Percentiles rank a stretch among this genome's conserved stretches.
Conservation (phyloP, 2,888 invertebrate species). For the Spisula solida region DNA sequence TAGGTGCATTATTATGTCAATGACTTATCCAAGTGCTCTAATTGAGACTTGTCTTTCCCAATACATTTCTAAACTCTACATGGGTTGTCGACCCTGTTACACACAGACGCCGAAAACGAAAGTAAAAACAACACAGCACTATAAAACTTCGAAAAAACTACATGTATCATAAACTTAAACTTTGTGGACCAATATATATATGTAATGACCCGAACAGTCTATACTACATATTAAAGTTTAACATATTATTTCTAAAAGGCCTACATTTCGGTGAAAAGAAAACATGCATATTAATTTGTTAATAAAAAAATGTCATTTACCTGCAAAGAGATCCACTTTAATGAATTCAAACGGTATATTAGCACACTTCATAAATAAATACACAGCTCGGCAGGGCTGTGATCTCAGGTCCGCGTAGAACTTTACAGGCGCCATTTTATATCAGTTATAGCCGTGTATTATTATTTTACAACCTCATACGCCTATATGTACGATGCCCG, state of each 20-base stretch:
- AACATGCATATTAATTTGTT: no score
- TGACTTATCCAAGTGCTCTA: not conserved
- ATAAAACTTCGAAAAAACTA: not conserved
- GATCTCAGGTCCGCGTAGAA: conserved; percentile 92
- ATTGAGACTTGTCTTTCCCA: not conserved
- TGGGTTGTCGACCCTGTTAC: no score
- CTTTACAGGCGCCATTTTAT: not conserved
- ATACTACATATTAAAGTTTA: no score
- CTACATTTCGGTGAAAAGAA: no score
- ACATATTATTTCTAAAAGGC: no score
- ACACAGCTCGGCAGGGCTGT: conserved; percentile 92
- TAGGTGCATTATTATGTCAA: no score
- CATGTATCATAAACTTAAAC: not conserved
- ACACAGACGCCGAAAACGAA: no score
- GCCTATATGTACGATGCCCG: not conserved
- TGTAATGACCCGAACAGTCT: no score
- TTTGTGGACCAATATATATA: no score
- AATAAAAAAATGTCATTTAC: conserved; percentile 85
- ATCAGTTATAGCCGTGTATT: not conserved
- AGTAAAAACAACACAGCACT: not conserved
- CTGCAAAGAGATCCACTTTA: conserved; percentile 90
- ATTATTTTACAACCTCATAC: not conserved
- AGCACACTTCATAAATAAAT: conserved; percentile 90
- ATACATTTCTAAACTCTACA: not conserved
- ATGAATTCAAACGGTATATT: conserved; percentile 90